phyloP scores from a whole-genome alignment of 2,888 invertebrate genomes.

The Corbicula japonica region DNA sequence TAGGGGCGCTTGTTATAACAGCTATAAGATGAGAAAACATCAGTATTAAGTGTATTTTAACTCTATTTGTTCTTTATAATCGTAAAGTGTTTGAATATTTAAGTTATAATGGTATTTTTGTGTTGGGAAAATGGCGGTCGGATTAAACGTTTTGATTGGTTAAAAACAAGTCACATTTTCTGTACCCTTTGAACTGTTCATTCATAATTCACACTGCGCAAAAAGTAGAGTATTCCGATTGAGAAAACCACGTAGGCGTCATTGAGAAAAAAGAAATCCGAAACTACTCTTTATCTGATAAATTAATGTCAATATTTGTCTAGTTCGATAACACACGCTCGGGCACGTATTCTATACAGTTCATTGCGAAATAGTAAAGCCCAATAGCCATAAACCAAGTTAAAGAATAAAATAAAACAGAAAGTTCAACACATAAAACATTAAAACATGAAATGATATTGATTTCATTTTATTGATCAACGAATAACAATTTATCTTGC shows the following conservation, averaged over 20 bases:
- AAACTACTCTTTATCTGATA: constrained; percentile 16
- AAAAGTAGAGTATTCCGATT: constrained; percentile 23
- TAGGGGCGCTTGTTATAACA: too few species aligned
- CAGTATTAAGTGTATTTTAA: too few species aligned
- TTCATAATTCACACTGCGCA: constrained; percentile 49
- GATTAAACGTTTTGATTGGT: constrained; percentile 49
- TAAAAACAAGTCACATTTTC: constrained; percentile 13
- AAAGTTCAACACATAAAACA: too few species aligned
- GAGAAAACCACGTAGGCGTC: constrained; percentile 59
- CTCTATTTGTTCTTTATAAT: too few species aligned
- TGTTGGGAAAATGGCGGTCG: constrained; percentile 31
- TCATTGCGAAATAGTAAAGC: too few species aligned
- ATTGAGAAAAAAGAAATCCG: constrained; percentile 37
- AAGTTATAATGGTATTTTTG: neutral
- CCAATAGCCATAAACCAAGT: too few species aligned
- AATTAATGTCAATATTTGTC: constrained; percentile 22
- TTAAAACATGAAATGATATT: constrained; percentile 3
- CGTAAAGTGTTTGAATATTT: neutral
- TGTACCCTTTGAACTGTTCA: constrained; percentile 46
- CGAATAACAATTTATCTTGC: constrained; percentile 57
- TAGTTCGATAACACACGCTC: neutral
- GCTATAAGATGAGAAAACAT: neutral
- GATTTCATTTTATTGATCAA: neutral
- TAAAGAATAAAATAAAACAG: too few species aligned
- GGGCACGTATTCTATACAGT: too few species aligned